Conservation (phyloP, 2,113 vertebrate species). For the Pseudopodoces humilis region DNA sequence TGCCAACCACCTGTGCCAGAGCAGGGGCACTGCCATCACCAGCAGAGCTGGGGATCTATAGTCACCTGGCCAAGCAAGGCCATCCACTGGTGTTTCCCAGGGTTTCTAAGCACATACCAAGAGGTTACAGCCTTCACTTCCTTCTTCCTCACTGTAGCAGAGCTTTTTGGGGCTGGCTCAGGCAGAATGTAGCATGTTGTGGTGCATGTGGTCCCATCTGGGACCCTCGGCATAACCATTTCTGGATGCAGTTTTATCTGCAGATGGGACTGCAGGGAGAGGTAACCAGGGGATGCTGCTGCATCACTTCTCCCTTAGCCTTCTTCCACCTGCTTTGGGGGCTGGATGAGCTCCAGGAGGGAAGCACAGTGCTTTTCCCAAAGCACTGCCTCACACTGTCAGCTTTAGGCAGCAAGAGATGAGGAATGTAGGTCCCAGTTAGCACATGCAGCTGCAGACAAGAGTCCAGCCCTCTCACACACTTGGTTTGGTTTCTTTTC, state of each 20-base stretch:
- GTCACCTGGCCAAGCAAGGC: neutral
- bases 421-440: neutral
- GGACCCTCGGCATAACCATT: neutral
- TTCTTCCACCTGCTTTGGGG: neutral
- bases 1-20: accelerated
- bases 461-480: neutral
- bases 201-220: neutral
- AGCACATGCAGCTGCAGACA: neutral
- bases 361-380: neutral
- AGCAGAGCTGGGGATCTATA: neutral
- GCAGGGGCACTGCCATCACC: neutral
- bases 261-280: neutral
- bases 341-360: neutral
- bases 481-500: neutral
- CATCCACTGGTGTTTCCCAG: accelerated
- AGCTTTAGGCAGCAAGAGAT: neutral
- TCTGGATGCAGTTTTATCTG: neutral
- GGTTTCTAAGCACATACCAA: neutral
- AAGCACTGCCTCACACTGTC: neutral
- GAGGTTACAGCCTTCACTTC: neutral
- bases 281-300: neutral
- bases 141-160: neutral
- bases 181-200: accelerated
- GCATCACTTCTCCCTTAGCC: neutral
- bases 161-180: neutral